These are phyloP conservation scores for Spilarctia lutea DNA, from an alignment of 2,888 invertebrate species.

Conservation along the genomic window DNA sequence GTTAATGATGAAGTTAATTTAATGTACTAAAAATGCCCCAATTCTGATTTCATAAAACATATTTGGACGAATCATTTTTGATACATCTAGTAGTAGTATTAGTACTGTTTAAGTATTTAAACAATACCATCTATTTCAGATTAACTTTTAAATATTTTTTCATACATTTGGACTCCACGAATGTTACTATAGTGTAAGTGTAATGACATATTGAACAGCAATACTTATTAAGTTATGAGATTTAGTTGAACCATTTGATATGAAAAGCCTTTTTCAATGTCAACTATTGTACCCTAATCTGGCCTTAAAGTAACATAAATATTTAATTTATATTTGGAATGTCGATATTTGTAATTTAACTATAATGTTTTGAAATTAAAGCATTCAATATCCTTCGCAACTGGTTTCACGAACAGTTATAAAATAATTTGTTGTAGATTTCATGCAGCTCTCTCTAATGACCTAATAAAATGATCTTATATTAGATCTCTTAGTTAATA, in stretches of 20 bases:
- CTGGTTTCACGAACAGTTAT: not conserved
- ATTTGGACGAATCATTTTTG: too few relatives aligned
- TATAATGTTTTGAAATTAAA: not conserved
- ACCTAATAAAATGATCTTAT: not conserved
- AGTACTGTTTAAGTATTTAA: conserved; percentile 57
- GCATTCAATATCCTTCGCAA: not conserved
- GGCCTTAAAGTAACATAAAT: not conserved
- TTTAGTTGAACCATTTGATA: not conserved
- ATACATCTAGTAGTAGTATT: too few relatives aligned
- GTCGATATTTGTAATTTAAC: not conserved
- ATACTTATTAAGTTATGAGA: not conserved
- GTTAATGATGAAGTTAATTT: too few relatives aligned
- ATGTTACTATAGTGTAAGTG: not conserved
- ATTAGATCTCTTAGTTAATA: not conserved
- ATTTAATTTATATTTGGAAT: not conserved
- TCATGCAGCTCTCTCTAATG: not conserved
- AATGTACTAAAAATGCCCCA: too few relatives aligned
- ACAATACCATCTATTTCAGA: conserved; percentile 56
- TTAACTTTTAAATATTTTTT: conserved; percentile 32
- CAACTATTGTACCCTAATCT: conserved; percentile 1
- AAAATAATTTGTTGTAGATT: not conserved
- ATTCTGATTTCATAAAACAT: conserved; percentile 15
- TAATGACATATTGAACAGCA: conserved; percentile 3
- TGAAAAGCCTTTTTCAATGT: conserved; percentile 5
- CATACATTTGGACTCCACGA: too few relatives aligned